Evolutionary conservation across 2,113 vertebrate genomes (phyloP).

Genomic region (Sinocyclocheilus rhinocerous): DNA sequence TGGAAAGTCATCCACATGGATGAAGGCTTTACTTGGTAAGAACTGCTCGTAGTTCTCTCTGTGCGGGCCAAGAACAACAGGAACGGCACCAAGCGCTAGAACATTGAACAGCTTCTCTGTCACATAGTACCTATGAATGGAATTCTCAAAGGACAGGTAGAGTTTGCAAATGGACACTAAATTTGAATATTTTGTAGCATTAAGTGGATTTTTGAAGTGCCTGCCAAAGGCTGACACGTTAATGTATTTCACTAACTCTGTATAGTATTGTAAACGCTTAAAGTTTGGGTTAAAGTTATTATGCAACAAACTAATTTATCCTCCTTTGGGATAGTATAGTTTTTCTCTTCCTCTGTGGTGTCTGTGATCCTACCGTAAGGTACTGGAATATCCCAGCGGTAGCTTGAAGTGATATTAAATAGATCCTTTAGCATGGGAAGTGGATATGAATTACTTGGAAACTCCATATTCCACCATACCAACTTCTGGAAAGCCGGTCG

Average conservation of each 20-base stretch:
- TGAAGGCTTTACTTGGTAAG: conserved; percentile 83
- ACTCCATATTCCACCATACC: no score
- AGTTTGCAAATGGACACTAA: conserved; percentile 83
- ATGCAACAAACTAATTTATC: conserved; percentile 84
- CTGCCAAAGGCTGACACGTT: conserved; percentile 80
- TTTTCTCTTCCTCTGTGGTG: neutral
- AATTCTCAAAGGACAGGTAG: conserved; percentile 87
- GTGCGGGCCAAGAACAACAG: conserved; percentile 82
- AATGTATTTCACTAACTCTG: conserved; percentile 80
- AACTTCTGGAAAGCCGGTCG: no score
- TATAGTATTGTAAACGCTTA: conserved; percentile 81
- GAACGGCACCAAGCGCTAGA: conserved; percentile 78
- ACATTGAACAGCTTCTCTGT: conserved; percentile 87
- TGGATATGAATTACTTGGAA: no score
- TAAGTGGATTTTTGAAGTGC: conserved; percentile 79
- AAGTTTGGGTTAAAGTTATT: conserved; percentile 58
- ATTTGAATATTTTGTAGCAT: conserved; percentile 71
- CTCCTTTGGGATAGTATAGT: conserved; percentile 70
- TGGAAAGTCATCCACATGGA: conserved; percentile 86
- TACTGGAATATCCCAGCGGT: conserved; percentile 36
- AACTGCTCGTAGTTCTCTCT: conserved; percentile 86
- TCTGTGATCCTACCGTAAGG: neutral
- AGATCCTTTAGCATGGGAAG: no score
- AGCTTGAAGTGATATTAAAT: neutral
- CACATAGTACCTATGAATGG: conserved; percentile 85